Evolutionary conservation across 2,888 invertebrate species (phyloP).

Genomic region (Cactoblastis cactorum): DNA sequence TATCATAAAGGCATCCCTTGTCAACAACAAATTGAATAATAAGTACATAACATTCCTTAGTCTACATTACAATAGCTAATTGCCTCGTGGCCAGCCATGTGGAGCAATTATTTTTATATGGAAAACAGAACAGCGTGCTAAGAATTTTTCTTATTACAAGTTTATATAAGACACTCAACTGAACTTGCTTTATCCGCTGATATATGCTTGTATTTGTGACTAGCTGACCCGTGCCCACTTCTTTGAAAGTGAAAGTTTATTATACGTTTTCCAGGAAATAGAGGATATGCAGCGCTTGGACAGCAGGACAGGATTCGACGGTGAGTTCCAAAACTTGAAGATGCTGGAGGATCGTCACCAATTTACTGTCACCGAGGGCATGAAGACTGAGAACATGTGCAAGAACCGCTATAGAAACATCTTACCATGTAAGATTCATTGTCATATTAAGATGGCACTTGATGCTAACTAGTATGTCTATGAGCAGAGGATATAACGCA

Average conservation of each 20-base stretch:
- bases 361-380: slow-evolving; percentile 93
- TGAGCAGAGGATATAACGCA: too few relatives aligned
- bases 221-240: too few relatives aligned
- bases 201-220: too few relatives aligned
- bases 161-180: too few relatives aligned
- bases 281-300: slow-evolving; percentile 41
- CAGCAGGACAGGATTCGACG: slow-evolving; percentile 86
- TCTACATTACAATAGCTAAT: not conserved
- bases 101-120: slow-evolving; percentile 4
- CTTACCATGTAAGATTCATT: slow-evolving; percentile 84
- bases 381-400: slow-evolving; percentile 89
- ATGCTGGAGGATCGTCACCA: slow-evolving; percentile 93
- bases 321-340: slow-evolving; percentile 96
- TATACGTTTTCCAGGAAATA: slow-evolving; percentile 41
- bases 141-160: not conserved
- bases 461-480: too few relatives aligned
- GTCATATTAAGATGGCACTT: too few relatives aligned
- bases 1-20: not conserved
- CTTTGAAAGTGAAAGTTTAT: too few relatives aligned
- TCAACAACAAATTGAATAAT: slow-evolving; percentile 27
- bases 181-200: too few relatives aligned
- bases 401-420: slow-evolving; percentile 99
- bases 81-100: slow-evolving; percentile 18
- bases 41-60: slow-evolving; percentile 25
- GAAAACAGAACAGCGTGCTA: not conserved